phyloP scores from a whole-genome alignment of 2,888 invertebrate species.

The Troilus luridus region DNA sequence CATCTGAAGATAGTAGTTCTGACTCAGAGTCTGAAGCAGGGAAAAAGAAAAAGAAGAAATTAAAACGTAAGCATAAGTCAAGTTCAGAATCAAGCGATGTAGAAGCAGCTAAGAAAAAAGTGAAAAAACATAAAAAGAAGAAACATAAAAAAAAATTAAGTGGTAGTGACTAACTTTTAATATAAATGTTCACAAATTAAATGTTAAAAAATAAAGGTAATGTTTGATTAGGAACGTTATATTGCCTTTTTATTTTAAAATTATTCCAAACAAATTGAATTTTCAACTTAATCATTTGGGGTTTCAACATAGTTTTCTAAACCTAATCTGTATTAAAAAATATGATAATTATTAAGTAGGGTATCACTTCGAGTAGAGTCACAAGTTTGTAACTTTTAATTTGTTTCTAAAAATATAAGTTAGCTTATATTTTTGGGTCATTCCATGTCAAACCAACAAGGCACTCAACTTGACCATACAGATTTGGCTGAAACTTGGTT shows the following conservation, averaged over 20 bases:
- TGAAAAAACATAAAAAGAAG: conserved; percentile 31
- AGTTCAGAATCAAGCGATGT: conserved; percentile 53
- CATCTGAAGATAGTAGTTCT: conserved; percentile 67
- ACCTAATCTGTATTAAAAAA: too few relatives aligned
- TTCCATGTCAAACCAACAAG: too few relatives aligned
- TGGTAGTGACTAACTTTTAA: conserved; percentile 1
- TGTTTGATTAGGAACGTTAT: neutral
- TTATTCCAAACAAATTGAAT: neutral
- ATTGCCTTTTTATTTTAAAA: neutral
- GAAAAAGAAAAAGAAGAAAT: conserved; percentile 69
- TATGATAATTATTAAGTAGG: too few relatives aligned
- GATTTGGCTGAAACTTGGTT: too few relatives aligned
- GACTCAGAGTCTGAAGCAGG: conserved; percentile 65
- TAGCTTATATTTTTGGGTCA: too few relatives aligned
- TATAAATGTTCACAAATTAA: neutral
- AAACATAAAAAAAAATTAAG: conserved; percentile 29
- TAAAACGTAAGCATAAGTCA: conserved; percentile 65
- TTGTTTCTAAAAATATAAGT: too few relatives aligned
- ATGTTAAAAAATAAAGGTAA: conserved; percentile 8
- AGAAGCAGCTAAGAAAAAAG: neutral
- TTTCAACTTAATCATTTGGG: neutral
- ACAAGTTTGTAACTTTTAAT: too few relatives aligned
- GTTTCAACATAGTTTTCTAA: too few relatives aligned
- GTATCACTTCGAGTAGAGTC: too few relatives aligned
- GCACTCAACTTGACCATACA: too few relatives aligned